Conservation (phyloP, 2,113 vertebrate species). For the Cryptomyrus ogoouensis region DNA sequence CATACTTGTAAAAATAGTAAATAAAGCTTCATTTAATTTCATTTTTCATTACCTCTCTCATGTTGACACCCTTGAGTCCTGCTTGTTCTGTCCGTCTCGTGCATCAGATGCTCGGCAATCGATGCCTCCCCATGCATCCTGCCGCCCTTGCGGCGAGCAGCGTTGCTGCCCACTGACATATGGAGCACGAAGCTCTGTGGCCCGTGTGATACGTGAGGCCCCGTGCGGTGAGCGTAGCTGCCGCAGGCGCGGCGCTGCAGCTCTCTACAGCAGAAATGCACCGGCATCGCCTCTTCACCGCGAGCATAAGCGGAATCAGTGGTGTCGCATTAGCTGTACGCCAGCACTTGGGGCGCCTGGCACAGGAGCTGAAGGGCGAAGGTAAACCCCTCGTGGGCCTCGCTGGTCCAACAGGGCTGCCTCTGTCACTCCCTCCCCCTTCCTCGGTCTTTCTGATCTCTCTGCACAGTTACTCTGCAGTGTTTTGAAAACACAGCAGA, state of each 20-base stretch:
- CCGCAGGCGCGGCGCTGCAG: neutral
- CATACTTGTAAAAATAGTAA: neutral
- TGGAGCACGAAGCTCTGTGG: neutral
- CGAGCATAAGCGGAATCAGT: neutral
- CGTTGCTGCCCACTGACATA: neutral
- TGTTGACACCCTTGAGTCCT: neutral
- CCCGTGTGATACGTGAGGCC: neutral
- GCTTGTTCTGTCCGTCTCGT: neutral
- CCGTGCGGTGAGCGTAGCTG: neutral
- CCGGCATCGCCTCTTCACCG: neutral
- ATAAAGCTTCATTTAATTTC: neutral
- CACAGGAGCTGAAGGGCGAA: neutral
- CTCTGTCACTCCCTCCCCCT: neutral
- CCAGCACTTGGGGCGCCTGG: neutral
- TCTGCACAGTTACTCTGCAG: constrained; percentile 2
- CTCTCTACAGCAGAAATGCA: neutral
- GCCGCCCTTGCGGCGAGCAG: neutral
- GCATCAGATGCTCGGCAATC: neutral
- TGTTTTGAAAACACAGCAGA: constrained; percentile 20
- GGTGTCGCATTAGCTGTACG: neutral
- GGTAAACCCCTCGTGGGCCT: neutral
- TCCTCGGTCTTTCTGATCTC: neutral
- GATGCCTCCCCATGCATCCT: neutral
- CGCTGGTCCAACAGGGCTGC: neutral
- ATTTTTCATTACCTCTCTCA: neutral